Evolutionary conservation across 64 coral and sea anemone species (phyloP).

Genomic region (Trachythela sp.): DNA sequence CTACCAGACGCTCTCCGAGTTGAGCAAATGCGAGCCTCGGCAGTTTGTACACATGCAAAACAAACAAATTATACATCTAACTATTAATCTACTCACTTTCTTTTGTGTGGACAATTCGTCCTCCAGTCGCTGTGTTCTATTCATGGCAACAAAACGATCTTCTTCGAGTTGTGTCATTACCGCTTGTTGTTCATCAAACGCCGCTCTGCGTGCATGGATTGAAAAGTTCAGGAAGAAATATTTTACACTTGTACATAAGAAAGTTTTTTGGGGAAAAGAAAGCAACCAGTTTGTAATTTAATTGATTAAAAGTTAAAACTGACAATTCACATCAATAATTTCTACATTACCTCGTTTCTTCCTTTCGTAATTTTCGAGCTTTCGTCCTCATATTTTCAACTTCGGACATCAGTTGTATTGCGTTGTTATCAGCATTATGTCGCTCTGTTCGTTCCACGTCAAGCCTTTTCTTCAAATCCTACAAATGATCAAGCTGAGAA

Average conservation of each 20-base stretch:
- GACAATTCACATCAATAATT: neutral
- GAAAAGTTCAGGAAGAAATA: no score
- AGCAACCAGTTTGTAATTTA: no score
- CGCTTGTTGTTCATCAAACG: slow-evolving; percentile 75
- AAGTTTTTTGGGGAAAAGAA: no score
- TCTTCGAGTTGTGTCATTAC: slow-evolving; percentile 91
- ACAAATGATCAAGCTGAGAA: neutral
- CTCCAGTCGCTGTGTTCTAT: slow-evolving; percentile 78
- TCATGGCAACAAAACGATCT: slow-evolving; percentile 88
- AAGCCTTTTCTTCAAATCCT: slow-evolving; percentile 89
- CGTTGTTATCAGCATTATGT: slow-evolving; percentile 74
- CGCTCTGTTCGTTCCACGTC: slow-evolving; percentile 78
- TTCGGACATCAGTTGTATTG: slow-evolving; percentile 80
- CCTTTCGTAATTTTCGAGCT: slow-evolving; percentile 69
- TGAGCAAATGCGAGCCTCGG: no score
- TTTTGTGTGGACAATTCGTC: slow-evolving; percentile 77
- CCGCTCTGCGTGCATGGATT: slow-evolving; percentile 49
- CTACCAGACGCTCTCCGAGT: no score
- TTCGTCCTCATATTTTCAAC: slow-evolving; percentile 79
- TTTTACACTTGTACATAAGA: no score
- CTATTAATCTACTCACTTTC: slow-evolving; percentile 31
- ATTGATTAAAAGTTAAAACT: neutral
- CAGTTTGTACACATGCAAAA: no score
- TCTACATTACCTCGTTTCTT: slow-evolving; percentile 71
- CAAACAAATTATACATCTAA: neutral